Base-by-base conservation (phyloP, 2,888 invertebrate species). In the Parnassius smintheus region DNA sequence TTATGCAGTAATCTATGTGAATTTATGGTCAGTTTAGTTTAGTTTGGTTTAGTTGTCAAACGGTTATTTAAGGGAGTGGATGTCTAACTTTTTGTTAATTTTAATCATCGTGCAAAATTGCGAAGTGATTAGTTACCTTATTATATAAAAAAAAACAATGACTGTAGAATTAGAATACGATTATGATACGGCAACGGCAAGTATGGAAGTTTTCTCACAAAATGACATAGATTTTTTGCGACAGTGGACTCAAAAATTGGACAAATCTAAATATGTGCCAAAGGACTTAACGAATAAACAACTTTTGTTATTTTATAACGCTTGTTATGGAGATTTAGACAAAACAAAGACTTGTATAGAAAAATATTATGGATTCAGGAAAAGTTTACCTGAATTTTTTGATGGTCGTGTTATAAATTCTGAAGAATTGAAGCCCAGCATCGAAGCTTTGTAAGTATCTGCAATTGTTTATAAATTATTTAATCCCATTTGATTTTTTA, bases 301-400 rank as follows among this genome's bases (percentile, higher is more conserved):
- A 77, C 84, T 95, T 61, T 91, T 94, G 44, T 79, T 94, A 52
- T 95, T 95, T 75, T 92, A 94, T 69, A 92, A 94, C 73, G 94
- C 95, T 56, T 95, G 95, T 78, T 92, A 93, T 65, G 93, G 92
- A 62, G 87, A 94, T 50, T 73, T 93, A 70, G 93, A 93, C 12
- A 91, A 90, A 59, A 93, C 93, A 0, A 93, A 93, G 75, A 83
- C 77, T n/a, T 95, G 95, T 71, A 94, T 95, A 70, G 89, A 92
- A 69, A 91, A 91, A 64, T 95, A 94, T 82, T 95, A 94, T 75
- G 86, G 86, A 45, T 82, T 92, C 60, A 91, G 93, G 67, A 92
- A 92, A 69, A 92, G 92, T 68, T 88, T 91, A 0, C 94, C 95
- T 0, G 94, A 95, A 73, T 91, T 95, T 68, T 95, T 95, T 72